Evolutionary conservation across 2,888 invertebrate genomes (phyloP).

Genomic region (Diarsia brunnea): DNA sequence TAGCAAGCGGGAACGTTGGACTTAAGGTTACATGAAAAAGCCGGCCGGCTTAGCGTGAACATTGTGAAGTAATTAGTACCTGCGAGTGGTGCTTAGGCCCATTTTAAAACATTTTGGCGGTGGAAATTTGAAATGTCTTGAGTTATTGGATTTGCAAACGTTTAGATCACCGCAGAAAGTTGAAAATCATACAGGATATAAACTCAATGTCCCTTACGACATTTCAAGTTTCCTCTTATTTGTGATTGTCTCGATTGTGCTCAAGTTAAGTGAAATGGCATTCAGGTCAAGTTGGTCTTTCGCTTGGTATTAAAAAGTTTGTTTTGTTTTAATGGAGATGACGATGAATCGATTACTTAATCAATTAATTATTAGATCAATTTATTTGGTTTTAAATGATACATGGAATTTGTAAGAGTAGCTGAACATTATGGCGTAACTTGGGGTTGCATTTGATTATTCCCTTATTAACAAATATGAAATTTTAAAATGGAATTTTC

Average conservation of each 20-base stretch:
- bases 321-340: background rate
- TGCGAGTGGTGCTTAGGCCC: slow-evolving; percentile 24
- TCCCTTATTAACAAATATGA: background rate
- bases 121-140: background rate
- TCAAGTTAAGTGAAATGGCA: slow-evolving; percentile 7
- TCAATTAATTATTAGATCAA: background rate
- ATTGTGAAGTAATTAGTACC: slow-evolving; percentile 42
- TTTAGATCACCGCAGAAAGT: background rate
- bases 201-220: too few species aligned
- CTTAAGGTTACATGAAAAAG: slow-evolving; percentile 32
- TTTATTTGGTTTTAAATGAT: background rate
- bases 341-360: too few species aligned
- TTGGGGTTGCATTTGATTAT: background rate
- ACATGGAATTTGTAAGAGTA: background rate
- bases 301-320: background rate
- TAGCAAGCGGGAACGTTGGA: slow-evolving; percentile 59
- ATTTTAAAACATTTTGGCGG: background rate
- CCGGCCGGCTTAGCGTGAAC: slow-evolving; percentile 36
- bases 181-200: background rate
- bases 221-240: background rate
- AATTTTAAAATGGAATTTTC: background rate
- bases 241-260: slow-evolving; percentile 14
- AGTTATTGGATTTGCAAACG: background rate
- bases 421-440: background rate
- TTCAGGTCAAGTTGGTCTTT: slow-evolving; percentile 1